A percentile compares a stretch with the other conserved stretches of the same genome.
Conservation (phyloP, 2,888 invertebrate genomes). For the Epiblema foenella region DNA sequence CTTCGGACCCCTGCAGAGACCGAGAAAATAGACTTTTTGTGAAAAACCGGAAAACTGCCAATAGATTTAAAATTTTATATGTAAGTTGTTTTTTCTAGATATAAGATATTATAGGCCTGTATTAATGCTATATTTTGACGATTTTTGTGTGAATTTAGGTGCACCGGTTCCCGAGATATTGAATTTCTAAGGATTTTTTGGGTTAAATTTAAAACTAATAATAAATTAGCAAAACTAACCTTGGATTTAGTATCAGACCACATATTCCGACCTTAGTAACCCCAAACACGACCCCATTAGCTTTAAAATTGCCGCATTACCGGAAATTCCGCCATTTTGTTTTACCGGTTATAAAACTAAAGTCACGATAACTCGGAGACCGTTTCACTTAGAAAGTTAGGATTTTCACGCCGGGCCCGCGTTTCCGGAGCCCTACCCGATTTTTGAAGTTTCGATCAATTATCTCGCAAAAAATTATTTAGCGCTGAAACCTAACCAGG, state of each 20-base stretch:
- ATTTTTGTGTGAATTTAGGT: neutral
- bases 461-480: neutral
- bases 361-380: neutral
- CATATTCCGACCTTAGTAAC: too few relatives aligned
- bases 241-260: too few relatives aligned
- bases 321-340: neutral
- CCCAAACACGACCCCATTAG: neutral
- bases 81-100: neutral
- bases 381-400: neutral
- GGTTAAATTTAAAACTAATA: neutral
- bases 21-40: too few relatives aligned
- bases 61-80: neutral
- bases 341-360: neutral
- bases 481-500: neutral
- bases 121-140: neutral
- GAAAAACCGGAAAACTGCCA: too few relatives aligned
- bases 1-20: too few relatives aligned
- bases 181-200: neutral
- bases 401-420: neutral
- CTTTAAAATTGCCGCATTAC: neutral
- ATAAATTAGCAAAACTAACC: too few relatives aligned
- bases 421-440: too few relatives aligned
- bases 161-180: neutral
- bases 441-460: neutral
- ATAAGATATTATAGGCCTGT: neutral